Percentiles rank a stretch among this genome's conserved stretches.
Conservation (phyloP, 1,140 invertebrate species). For the Zeugodacus cucurbitae region DNA sequence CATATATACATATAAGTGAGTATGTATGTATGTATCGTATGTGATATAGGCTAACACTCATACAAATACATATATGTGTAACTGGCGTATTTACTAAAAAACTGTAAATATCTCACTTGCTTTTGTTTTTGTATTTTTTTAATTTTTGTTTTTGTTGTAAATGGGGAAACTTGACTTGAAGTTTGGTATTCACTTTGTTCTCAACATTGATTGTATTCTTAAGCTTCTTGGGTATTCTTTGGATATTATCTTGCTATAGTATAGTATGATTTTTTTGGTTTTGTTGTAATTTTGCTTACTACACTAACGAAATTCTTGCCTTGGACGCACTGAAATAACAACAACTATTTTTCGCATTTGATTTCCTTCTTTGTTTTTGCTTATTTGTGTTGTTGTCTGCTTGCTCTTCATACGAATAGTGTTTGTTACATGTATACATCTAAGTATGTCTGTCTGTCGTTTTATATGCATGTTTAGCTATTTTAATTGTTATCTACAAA, state of each 20-base stretch:
- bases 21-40: not conserved
- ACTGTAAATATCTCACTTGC: not conserved
- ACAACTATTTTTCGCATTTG: not conserved
- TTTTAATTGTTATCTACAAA: not conserved
- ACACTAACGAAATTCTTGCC: not conserved
- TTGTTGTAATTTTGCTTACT: conserved; percentile 44
- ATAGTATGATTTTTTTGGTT: not conserved
- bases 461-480: not conserved
- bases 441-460: not conserved
- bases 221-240: conserved; percentile 64
- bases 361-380: not conserved
- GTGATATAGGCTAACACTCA: too few relatives aligned
- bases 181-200: conserved; percentile 54
- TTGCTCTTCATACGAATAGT: not conserved
- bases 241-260: conserved; percentile 46
- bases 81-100: not conserved
- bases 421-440: not conserved
- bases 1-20: not conserved
- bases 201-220: conserved; percentile 66
- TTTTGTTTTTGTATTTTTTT: not conserved
- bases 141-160: not conserved
- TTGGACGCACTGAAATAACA: not conserved
- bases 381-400: not conserved
- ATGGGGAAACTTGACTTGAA: not conserved
- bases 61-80: not conserved